Percentiles rank a stretch among this genome's conserved stretches.
Evolutionary conservation across 37 sponge, comb jelly and placozoan species (phyloP).

Genomic region (Cliona cf. orientalis): DNA sequence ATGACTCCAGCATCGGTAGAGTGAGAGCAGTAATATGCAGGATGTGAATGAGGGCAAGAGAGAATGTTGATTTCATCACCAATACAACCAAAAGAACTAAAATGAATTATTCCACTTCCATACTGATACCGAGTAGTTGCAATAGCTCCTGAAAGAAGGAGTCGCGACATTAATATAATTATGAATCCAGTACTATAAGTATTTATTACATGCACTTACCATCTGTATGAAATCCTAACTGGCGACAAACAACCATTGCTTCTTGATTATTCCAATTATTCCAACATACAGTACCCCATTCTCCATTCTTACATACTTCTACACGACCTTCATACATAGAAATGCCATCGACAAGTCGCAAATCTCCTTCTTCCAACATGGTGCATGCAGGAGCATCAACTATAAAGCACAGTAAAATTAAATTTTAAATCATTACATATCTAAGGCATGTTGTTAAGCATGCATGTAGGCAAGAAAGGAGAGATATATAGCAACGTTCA

Average conservation of each 20-base stretch:
- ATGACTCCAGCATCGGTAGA: neutral
- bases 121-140: neutral
- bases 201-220: too few species aligned
- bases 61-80: neutral
- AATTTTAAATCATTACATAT: too few species aligned
- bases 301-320: too few species aligned
- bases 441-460: too few species aligned
- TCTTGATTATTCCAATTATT: constrained; percentile 10
- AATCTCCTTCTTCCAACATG: neutral
- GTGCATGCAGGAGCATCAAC: neutral
- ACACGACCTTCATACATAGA: constrained; percentile 9
- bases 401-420: too few species aligned
- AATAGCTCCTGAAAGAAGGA: neutral
- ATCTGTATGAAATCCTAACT: too few species aligned
- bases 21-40: neutral
- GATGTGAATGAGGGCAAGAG: neutral
- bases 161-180: too few species aligned
- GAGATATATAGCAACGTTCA: too few species aligned
- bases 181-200: too few species aligned
- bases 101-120: constrained; percentile 5
- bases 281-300: constrained; percentile 14
- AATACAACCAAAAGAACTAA: neutral
- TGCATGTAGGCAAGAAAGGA: too few species aligned
- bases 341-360: neutral
- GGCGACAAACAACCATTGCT: constrained; percentile 4